These are phyloP conservation scores for Rhimphoctona megacephalus DNA, from an alignment of 2,888 invertebrate species.

Conservation along the genomic window DNA sequence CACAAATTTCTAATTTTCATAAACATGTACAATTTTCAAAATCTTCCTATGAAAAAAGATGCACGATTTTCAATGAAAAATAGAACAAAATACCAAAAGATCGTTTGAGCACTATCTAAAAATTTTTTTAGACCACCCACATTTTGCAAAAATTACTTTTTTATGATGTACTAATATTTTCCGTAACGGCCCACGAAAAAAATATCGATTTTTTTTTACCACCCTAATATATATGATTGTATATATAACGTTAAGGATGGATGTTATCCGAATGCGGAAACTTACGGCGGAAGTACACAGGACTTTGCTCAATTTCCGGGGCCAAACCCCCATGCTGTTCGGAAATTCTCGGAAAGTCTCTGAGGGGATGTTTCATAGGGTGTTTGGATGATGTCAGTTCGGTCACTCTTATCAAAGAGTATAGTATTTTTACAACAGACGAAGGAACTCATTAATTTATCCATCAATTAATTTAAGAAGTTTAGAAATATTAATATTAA, in stretches of 20 bases:
- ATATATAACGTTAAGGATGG: slow-evolving; percentile 51
- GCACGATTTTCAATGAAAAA: no score
- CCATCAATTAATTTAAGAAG: neutral
- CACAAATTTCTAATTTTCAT: no score
- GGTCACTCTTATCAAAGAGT: neutral
- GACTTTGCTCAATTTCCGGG: slow-evolving; percentile 79
- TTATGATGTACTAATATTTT: no score
- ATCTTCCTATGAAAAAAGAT: no score
- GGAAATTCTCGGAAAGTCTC: neutral
- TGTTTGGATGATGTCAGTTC: neutral
- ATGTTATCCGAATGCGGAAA: slow-evolving; percentile 79
- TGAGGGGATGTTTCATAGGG: neutral
- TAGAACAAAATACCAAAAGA: no score
- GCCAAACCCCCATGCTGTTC: neutral
- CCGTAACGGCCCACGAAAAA: no score
- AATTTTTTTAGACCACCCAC: no score
- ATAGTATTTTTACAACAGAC: neutral
- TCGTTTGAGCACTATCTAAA: no score
- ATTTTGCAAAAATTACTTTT: no score
- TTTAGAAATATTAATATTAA: neutral
- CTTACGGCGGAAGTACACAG: slow-evolving; percentile 74
- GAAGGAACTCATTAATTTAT: neutral
- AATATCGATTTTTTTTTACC: no score
- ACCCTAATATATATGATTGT: no score
- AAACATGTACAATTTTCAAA: no score